Evolutionary conservation across 2,888 invertebrate genomes (phyloP).

Genomic region (Piscicola geometra): DNA sequence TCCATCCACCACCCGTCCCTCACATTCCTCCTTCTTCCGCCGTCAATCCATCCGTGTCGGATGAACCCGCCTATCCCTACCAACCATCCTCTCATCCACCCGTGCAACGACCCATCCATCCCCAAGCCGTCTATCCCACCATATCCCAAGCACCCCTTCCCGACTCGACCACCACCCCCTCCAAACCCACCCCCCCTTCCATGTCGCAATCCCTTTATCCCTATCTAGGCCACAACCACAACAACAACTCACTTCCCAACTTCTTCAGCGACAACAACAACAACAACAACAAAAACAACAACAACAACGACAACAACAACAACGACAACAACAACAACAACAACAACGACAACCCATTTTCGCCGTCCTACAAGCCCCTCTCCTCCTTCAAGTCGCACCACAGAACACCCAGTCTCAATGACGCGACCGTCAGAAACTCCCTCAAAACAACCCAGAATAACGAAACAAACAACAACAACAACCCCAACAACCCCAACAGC

Average conservation of each 20-base stretch:
- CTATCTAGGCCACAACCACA: not conserved
- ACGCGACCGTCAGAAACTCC: not conserved
- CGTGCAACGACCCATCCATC: not conserved
- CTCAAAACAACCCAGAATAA: not conserved
- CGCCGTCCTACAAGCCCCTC: not conserved
- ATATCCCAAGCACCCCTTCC: too few relatives aligned
- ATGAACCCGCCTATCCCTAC: not conserved
- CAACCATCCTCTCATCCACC: constrained; percentile 7
- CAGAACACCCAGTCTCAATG: not conserved
- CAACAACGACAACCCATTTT: not conserved
- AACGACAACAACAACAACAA: not conserved
- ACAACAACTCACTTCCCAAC: not conserved
- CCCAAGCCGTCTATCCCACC: not conserved
- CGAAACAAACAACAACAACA: not conserved
- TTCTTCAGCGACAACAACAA: not conserved
- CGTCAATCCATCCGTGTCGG: not conserved
- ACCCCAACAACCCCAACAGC: not conserved
- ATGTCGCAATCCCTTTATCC: constrained; percentile 6
- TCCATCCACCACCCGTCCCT: not conserved
- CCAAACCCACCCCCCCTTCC: not conserved
- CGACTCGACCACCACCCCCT: not conserved
- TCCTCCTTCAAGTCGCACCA: constrained; percentile 9
- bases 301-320: not conserved
- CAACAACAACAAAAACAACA: not conserved
- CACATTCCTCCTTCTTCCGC: not conserved